Percentiles rank a stretch among this genome's conserved stretches.
Conservation (phyloP, 2,888 invertebrate genomes). For the Mesorhabditis belari region DNA sequence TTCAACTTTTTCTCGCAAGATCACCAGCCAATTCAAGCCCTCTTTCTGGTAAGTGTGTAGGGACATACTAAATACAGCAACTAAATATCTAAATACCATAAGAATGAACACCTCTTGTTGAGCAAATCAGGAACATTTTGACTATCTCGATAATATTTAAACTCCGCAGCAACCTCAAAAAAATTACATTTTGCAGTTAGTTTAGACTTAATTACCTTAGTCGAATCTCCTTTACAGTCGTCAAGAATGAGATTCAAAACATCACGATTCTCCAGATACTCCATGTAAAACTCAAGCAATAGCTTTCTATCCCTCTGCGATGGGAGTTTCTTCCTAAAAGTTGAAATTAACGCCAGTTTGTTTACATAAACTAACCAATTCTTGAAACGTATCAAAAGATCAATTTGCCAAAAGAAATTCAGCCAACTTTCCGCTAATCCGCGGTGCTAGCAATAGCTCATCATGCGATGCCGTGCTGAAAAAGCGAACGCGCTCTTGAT, state of each 20-base stretch:
- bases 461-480: conserved; percentile 21
- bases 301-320: conserved; percentile 6
- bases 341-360: not conserved
- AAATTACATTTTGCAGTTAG: conserved; percentile 15
- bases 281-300: conserved; percentile 30
- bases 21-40: conserved; percentile 44
- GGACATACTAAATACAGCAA: conserved; percentile 11
- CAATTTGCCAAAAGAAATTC: conserved; percentile 15
- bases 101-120: conserved; percentile 1
- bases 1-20: conserved; percentile 62
- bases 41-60: conserved; percentile 41
- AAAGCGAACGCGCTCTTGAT: conserved; percentile 9
- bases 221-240: conserved; percentile 26
- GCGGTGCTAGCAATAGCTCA: conserved; percentile 16
- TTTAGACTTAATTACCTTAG: not conserved
- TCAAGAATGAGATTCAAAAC: conserved; percentile 37
- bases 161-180: conserved; percentile 7
- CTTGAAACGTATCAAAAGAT: conserved; percentile 14
- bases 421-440: conserved; percentile 28
- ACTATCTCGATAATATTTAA: not conserved
- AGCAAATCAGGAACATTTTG: not conserved
- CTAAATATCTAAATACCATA: too few relatives aligned
- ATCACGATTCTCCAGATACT: conserved; percentile 37
- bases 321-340: conserved; percentile 2
- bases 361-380: conserved; percentile 13